Evolutionary conservation across 2,113 vertebrate genomes (phyloP), one percentile per base, ranked within the genome.

Genomic region (Pachycephala philippinensis): DNA sequence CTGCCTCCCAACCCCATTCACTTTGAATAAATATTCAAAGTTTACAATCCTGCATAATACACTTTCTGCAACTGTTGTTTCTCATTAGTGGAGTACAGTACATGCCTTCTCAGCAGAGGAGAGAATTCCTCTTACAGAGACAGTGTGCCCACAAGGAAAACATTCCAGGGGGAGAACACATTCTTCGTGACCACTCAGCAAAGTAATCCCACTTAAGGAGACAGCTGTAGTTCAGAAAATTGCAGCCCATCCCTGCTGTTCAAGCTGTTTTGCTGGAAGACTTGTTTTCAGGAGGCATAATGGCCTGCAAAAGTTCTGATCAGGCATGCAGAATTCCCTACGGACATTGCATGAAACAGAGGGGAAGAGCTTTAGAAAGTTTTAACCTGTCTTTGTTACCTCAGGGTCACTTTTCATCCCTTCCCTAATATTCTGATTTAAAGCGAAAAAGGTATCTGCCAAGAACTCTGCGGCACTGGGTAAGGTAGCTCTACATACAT

Each of bases 121-220:
- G 91, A 97, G 84, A 92, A 94, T 90, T 86, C 94, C 63, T 83
- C 90, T 94, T 92, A 79, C 86, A 91, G 93, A 95, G 95, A 94
- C 59, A 69, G 63, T 14, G 54, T 95, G 90, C 90, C 95, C 92
- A 71, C 77, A 94, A 97, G 95, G 91, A 97, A 97, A 97, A 96
- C 94, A 97, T 97, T 97, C 87, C 89, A 94, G 90, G 42, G 57
- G 92, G 84, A 94, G 80, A 94, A 97, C 84, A 87, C 95, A 97
- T 97, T 97, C 96, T 96, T 97, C 2, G 50, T 97, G 96, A 97
- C 95, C 96, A 97, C 95, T 97, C 95, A 95, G 86, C 82, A 94
- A 74, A 91, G 85, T 95, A 97, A 93, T 94, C 94, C 89, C 78
- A 84, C 82, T 92, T 88, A 97, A 95, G 87, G 75, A 89, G 92